Evolutionary conservation across 2,797 vertebrate genomes (phyloP).

Genomic region (Gallinago nigripennis): DNA sequence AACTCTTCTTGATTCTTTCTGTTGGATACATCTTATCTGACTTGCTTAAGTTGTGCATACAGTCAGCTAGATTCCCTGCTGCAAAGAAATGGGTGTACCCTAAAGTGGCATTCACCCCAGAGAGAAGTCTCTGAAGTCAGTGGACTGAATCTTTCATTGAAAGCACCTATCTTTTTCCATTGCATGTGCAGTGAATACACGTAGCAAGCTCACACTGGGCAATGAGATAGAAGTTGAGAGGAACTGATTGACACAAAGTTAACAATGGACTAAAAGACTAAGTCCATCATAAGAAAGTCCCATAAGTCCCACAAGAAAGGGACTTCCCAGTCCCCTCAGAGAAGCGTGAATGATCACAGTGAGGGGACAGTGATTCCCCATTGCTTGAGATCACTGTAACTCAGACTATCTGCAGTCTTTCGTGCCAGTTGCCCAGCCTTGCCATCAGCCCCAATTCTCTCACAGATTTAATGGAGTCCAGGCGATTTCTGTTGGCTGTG

Average conservation of each 20-base stretch:
- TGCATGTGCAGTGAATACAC: background rate
- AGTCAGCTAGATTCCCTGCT: background rate
- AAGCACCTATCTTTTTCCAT: background rate
- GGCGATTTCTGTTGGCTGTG: conserved; percentile 76
- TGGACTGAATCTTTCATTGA: background rate
- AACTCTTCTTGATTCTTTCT: background rate
- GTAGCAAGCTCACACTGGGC: background rate
- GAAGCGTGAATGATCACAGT: background rate
- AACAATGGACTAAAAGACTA: background rate
- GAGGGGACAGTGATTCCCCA: background rate
- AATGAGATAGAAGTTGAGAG: background rate
- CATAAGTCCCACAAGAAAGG: too few species aligned
- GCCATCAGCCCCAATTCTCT: background rate
- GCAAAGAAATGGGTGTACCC: background rate
- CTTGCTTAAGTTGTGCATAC: background rate
- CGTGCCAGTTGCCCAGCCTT: background rate
- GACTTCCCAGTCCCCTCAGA: background rate
- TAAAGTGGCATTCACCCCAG: background rate
- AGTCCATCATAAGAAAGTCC: background rate
- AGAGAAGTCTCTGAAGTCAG: background rate
- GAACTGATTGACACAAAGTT: background rate
- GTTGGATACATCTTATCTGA: background rate
- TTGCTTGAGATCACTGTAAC: background rate
- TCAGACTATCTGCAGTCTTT: background rate
- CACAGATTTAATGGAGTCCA: conserved; percentile 80